Evolutionary conservation across 1,140 invertebrate species (phyloP).

Genomic region (Cotesia chilonis): DNA sequence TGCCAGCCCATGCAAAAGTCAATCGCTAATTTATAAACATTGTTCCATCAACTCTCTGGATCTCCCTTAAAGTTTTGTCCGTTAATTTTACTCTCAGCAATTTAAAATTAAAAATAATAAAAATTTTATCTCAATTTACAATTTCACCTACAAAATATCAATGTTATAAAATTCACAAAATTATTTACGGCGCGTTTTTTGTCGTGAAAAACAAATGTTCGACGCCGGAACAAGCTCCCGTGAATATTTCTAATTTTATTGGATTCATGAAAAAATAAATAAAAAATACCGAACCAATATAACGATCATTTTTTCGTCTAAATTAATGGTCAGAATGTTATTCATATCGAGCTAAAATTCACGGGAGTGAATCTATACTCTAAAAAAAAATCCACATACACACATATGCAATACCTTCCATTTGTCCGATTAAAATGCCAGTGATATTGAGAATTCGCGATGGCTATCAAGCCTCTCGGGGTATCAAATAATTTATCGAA

Average conservation of each 20-base stretch:
- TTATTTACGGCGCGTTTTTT: constrained; percentile 13
- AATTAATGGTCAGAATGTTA: constrained; percentile 34
- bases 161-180: too few relatives aligned
- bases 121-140: too few relatives aligned
- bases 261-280: constrained; percentile 23
- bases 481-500: constrained; percentile 17
- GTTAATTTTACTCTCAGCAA: neutral
- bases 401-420: constrained; percentile 20
- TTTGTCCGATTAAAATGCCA: constrained; percentile 33
- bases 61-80: neutral
- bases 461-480: constrained; percentile 28
- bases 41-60: neutral
- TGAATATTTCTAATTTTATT: constrained; percentile 31
- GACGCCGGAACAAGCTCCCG: neutral
- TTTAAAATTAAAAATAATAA: too few relatives aligned
- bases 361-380: neutral
- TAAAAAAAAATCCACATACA: too few relatives aligned
- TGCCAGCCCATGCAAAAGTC: constrained; percentile 5
- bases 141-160: too few relatives aligned
- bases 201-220: constrained; percentile 5
- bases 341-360: constrained; percentile 17
- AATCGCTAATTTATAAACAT: constrained; percentile 7
- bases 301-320: constrained; percentile 26
- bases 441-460: constrained; percentile 25
- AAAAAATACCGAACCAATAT: constrained; percentile 8